Evolutionary conservation across 2,888 invertebrate species (phyloP), one percentile per base, ranked within the genome.

Genomic region (Drosophila niveifrons): DNA sequence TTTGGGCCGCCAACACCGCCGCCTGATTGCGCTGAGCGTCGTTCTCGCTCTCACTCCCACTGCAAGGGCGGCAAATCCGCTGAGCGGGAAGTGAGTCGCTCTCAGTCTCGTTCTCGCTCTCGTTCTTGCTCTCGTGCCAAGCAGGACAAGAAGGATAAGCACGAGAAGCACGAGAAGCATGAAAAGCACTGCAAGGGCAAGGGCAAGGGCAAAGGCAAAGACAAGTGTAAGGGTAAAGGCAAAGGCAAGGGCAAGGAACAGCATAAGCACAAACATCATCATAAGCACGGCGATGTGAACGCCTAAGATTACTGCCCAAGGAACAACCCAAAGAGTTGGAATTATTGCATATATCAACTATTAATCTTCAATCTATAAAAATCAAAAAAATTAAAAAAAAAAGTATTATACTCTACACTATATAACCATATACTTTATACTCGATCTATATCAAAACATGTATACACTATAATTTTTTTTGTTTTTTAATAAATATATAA

Each of bases 41-140:
- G 57, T 1, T 72, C 61, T 0, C 47, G 13, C 8, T 63, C 78
- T 1, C 62, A 43, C 1, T 51, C 50, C 28, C 50, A 53, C n/a
- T 29, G 50, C 41, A 48, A 36, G 18, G 48, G 11, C 4, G 48
- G 11, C 2, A 55, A 66, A 3, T 10, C 13, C 17, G 29, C 13
- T 17, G 62, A 62, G 17, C 18, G 46, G 1, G 23, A 9, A 23
- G 31, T 43, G 17, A 48, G 51, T 7, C 46, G 52, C 2, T 55
- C 58, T 17, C 29, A 31, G 8, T 31, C 31, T 31, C 31, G 31
- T 31, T 31, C 44, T 28, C 34, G 48, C 8, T 59, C 46, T 1
- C 39, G 13, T 1, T 62, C 70, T 13, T 31, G 13, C 1, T 62
- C 70, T 13, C 39, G 11, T 18, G 59, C 13, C 10, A 66, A 28